Conservation (phyloP, 2,113 vertebrate genomes). For the Ameiurus melas region DNA sequence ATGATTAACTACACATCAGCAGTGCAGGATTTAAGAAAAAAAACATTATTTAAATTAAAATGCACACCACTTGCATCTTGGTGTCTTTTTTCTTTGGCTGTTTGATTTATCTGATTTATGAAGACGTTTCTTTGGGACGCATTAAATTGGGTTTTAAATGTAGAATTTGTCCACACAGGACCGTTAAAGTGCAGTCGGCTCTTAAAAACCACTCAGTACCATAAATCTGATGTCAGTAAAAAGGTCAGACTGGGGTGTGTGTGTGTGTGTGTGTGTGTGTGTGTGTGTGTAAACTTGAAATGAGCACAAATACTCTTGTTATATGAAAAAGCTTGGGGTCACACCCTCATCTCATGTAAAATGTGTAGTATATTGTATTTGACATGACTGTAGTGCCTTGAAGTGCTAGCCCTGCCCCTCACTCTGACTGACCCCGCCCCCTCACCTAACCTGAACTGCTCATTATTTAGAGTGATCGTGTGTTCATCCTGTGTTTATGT, state of each 20-base stretch:
- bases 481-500: not conserved
- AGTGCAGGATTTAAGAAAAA: not conserved
- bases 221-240: slow-evolving; percentile 27
- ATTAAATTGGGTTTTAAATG: slow-evolving; percentile 10
- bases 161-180: slow-evolving; percentile 23
- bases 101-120: slow-evolving; percentile 2
- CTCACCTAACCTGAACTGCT: not conserved
- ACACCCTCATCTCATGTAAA: not conserved
- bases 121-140: not conserved
- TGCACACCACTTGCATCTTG: not conserved
- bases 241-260: not conserved
- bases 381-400: not conserved
- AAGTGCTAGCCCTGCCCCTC: not conserved
- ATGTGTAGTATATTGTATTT: not conserved
- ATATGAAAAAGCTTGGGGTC: not conserved
- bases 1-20: not conserved
- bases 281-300: not conserved
- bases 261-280: not conserved
- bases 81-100: not conserved
- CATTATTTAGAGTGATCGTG: not conserved
- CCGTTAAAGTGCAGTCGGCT: slow-evolving; percentile 7
- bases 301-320: not conserved
- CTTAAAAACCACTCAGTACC: slow-evolving; percentile 7
- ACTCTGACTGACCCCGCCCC: not conserved
- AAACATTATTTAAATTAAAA: no score